Percentiles rank a stretch among this genome's conserved stretches.
These are phyloP conservation scores for Phyllostomus hastatus DNA, from an alignment of 2,113 vertebrate species.

Conservation along the genomic window DNA sequence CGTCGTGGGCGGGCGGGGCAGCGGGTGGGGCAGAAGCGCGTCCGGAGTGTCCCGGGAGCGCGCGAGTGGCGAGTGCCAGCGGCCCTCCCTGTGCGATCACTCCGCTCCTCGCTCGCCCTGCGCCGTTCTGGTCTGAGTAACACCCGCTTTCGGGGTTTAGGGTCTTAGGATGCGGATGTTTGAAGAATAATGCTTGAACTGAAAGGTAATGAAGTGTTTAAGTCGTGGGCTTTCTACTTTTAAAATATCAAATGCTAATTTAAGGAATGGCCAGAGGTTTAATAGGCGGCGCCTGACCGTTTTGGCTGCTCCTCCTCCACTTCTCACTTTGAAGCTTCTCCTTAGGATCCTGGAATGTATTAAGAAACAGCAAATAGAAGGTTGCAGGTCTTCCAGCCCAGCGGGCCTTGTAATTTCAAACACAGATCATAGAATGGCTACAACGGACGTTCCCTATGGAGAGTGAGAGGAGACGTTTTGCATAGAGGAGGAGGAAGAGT, in stretches of 20 bases:
- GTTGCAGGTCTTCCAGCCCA: neutral
- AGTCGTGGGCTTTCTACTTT: neutral
- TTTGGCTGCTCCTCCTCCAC: neutral
- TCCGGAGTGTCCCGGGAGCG: slow-evolving; percentile 53
- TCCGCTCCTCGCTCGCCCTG: neutral
- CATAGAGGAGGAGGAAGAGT: neutral
- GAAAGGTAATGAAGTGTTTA: slow-evolving; percentile 20
- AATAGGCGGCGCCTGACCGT: neutral
- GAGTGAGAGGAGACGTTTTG: neutral
- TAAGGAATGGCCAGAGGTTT: neutral
- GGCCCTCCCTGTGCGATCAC: too few relatives aligned
- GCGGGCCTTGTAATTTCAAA: neutral
- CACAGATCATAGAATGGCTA: neutral
- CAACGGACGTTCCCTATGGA: neutral
- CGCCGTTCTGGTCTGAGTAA: neutral
- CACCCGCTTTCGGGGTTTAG: neutral
- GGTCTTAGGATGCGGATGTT: neutral
- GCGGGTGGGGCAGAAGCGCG: slow-evolving; percentile 68
- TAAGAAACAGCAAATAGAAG: neutral
- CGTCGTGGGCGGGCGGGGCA: slow-evolving; percentile 66
- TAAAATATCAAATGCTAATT: neutral
- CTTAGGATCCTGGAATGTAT: neutral
- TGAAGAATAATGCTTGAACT: neutral
- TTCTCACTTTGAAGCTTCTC: neutral
- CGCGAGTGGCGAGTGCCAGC: too few relatives aligned